phyloP scores from a whole-genome alignment of 2,113 vertebrate genomes.

The Colistium nudipinnis region DNA sequence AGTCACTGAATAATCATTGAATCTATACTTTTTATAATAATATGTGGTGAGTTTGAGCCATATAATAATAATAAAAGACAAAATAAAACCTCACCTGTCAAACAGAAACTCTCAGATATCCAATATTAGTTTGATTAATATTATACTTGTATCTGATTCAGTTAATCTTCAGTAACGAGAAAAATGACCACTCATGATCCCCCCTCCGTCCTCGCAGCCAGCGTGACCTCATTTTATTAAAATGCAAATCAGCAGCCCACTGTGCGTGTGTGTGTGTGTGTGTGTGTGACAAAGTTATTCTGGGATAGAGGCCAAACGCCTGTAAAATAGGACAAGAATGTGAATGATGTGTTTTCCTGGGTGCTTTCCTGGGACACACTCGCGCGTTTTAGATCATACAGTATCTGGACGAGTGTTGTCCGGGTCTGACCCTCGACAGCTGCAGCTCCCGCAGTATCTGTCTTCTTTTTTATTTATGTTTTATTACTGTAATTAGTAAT shows the following conservation, averaged over 20 bases:
- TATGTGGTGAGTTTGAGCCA: too few relatives aligned
- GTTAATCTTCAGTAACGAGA: not conserved
- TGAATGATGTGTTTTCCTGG: constrained; percentile 63
- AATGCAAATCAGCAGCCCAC: constrained; percentile 54
- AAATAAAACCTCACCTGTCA: too few relatives aligned
- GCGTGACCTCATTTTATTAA: constrained; percentile 60
- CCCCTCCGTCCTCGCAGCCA: not conserved
- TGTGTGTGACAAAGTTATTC: constrained; percentile 35
- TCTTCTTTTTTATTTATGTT: too few relatives aligned
- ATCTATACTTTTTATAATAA: too few relatives aligned
- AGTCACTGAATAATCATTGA: not conserved
- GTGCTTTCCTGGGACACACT: constrained; percentile 38
- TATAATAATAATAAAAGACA: too few relatives aligned
- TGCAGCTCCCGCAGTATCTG: not conserved
- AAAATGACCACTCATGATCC: constrained; percentile 21
- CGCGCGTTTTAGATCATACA: constrained; percentile 30
- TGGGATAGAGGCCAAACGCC: constrained; percentile 54
- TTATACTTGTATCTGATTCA: not conserved
- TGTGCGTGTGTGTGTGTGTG: constrained; percentile 10
- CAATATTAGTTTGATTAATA: not conserved
- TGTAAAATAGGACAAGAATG: constrained; percentile 71
- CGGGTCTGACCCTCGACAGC: constrained; percentile 8
- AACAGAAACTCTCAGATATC: too few relatives aligned
- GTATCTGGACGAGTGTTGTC: constrained; percentile 3
- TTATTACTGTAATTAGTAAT: too few relatives aligned